Evolutionary conservation across 2,113 vertebrate species (phyloP).

Genomic region (Oreamnos americanus): DNA sequence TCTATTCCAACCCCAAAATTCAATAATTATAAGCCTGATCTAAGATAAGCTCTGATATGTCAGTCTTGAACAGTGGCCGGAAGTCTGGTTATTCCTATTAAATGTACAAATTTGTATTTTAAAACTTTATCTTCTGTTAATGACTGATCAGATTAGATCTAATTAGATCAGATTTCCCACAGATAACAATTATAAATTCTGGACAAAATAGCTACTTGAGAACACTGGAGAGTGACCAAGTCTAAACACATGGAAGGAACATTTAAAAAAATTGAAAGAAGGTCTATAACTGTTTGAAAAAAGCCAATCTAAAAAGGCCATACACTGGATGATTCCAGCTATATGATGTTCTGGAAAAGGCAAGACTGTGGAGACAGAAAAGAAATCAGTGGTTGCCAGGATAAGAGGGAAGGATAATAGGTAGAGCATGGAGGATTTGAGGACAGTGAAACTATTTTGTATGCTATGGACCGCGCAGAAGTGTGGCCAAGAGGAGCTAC

Average conservation of each 20-base stretch:
- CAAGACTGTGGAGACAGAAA: background rate
- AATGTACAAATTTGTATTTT: background rate
- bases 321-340: background rate
- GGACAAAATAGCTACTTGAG: background rate
- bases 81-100: slow-evolving; percentile 15
- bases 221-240: background rate
- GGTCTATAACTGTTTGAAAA: background rate
- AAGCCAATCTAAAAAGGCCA: background rate
- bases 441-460: background rate
- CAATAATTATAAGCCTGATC: background rate
- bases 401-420: background rate
- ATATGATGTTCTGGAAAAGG: background rate
- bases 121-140: background rate
- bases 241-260: background rate
- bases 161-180: background rate
- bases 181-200: background rate
- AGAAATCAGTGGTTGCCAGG: background rate
- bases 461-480: rapidly evolving
- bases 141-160: background rate
- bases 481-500: no score
- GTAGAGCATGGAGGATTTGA: background rate
- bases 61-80: background rate
- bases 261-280: background rate
- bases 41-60: background rate
- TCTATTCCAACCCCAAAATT: background rate